A percentile compares a stretch with the other conserved stretches of the same genome.
Evolutionary conservation across 2,888 invertebrate species (phyloP).

Genomic region (Antheraea yamamai): DNA sequence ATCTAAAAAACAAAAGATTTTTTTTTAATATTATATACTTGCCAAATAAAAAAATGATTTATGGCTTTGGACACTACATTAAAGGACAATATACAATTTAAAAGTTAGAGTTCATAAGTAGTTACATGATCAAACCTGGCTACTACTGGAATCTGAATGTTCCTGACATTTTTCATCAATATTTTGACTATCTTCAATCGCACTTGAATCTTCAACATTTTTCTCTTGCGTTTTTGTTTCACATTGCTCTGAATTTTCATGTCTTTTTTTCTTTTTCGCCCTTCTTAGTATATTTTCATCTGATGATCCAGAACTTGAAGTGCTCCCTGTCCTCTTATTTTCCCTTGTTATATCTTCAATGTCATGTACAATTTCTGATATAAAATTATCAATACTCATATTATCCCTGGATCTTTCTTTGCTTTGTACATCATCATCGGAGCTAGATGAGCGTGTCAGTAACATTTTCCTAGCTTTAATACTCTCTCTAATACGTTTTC

Average conservation of each 20-base stretch:
- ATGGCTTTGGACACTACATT: neutral
- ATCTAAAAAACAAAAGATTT: neutral
- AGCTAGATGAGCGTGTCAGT: slow-evolving; percentile 62
- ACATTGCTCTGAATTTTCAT: slow-evolving; percentile 20
- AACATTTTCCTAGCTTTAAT: slow-evolving; percentile 66
- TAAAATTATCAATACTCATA: neutral
- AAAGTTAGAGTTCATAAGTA: slow-evolving; percentile 26
- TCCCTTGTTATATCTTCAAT: neutral
- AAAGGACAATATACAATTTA: neutral
- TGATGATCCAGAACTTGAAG: slow-evolving; percentile 33
- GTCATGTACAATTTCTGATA: neutral
- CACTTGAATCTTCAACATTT: slow-evolving; percentile 25
- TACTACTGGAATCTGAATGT: slow-evolving; percentile 53
- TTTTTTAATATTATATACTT: neutral
- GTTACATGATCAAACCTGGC: slow-evolving; percentile 63
- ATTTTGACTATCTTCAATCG: slow-evolving; percentile 26
- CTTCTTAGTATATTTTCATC: slow-evolving; percentile 35
- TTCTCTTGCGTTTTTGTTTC: slow-evolving; percentile 21
- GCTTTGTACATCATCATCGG: slow-evolving; percentile 64
- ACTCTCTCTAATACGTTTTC: slow-evolving; percentile 59
- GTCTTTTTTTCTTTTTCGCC: slow-evolving; percentile 26
- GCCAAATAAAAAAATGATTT: neutral
- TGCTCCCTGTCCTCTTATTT: neutral
- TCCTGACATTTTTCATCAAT: slow-evolving; percentile 40
- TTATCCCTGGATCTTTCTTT: slow-evolving; percentile 18